Percentiles rank a stretch among this genome's conserved stretches.
phyloP scores from a whole-genome alignment of 2,113 vertebrate genomes.

The Nerophis lumbriciformis region DNA sequence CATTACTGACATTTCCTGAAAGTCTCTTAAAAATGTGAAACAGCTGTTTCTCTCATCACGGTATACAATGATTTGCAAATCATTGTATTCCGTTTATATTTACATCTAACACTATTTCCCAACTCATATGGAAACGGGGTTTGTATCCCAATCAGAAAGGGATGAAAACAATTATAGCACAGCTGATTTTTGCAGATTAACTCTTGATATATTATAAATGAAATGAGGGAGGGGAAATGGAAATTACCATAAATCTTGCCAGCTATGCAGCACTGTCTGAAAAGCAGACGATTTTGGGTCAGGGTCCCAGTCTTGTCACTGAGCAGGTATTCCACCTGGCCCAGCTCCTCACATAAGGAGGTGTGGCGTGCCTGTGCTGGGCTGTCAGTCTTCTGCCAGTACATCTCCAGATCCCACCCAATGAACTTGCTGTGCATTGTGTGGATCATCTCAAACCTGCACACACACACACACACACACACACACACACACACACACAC shows the following conservation, averaged over 20 bases:
- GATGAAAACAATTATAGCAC: no score
- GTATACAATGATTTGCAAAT: no score
- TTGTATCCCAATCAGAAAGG: no score
- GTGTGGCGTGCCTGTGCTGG: constrained; percentile 82
- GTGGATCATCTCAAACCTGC: constrained; percentile 84
- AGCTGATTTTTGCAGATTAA: no score
- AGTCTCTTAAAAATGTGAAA: no score
- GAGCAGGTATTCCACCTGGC: constrained; percentile 88
- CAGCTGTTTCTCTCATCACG: no score
- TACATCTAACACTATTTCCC: no score
- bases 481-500: neutral
- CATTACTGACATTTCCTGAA: no score
- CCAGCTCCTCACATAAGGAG: constrained; percentile 84
- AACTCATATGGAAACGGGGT: no score
- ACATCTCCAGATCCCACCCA: constrained; percentile 86
- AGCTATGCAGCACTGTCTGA: constrained; percentile 86
- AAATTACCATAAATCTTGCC: constrained; percentile 78
- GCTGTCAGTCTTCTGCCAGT: constrained; percentile 58
- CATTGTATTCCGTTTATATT: no score
- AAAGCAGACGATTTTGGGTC: constrained; percentile 85
- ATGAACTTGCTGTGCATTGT: constrained; percentile 85
- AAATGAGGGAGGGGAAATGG: neutral
- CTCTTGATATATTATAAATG: no score
- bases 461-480: constrained; percentile 2
- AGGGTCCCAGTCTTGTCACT: constrained; percentile 95